phyloP scores from a whole-genome alignment of 2,797 vertebrate species.

The Karalla daura region DNA sequence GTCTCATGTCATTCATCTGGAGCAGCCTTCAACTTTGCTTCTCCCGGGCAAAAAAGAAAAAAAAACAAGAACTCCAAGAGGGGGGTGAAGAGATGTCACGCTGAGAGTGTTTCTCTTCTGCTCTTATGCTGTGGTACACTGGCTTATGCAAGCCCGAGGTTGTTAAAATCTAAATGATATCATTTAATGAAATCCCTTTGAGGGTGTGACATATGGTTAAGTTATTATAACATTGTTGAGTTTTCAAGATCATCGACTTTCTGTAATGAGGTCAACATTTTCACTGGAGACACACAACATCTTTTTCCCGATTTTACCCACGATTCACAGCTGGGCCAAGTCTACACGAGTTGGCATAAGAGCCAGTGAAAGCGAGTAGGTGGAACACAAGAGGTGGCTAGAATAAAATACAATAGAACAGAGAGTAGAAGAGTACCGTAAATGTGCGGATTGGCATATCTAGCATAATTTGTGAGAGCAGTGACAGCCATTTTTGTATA shows the following conservation, averaged over 20 bases:
- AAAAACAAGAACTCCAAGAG: not conserved
- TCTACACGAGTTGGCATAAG: too few relatives aligned
- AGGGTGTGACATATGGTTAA: not conserved
- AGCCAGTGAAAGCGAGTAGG: too few relatives aligned
- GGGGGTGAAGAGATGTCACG: not conserved
- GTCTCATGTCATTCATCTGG: slow-evolving; percentile 58
- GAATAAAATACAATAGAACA: too few relatives aligned
- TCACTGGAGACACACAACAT: too few relatives aligned
- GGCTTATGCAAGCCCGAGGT: not conserved
- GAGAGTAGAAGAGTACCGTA: too few relatives aligned
- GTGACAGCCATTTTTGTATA: too few relatives aligned
- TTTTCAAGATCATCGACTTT: not conserved
- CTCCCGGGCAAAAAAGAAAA: slow-evolving; percentile 3
- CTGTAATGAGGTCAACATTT: not conserved
- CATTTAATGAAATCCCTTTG: not conserved
- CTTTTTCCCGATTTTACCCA: too few relatives aligned
- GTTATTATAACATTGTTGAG: too few relatives aligned
- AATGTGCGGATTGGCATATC: too few relatives aligned
- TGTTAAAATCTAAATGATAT: not conserved
- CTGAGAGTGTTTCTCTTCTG: not conserved
- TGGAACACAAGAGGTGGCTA: too few relatives aligned
- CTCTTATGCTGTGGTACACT: not conserved
- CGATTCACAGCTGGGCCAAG: too few relatives aligned
- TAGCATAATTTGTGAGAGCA: too few relatives aligned
- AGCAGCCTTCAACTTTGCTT: slow-evolving; percentile 25